Conservation (phyloP, 2,797 vertebrate species). For the Numenius phaeopus region DNA sequence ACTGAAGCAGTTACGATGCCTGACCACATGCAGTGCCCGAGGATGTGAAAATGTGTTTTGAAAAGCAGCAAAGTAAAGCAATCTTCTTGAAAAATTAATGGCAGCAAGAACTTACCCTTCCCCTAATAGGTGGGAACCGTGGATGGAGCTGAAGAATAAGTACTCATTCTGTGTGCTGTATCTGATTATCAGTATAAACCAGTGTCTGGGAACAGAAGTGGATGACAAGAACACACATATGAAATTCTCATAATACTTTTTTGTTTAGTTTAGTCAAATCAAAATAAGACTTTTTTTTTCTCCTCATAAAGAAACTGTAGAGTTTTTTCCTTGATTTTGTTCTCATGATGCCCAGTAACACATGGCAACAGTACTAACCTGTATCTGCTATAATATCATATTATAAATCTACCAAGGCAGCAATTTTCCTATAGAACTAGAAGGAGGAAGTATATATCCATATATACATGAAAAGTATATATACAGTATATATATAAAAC, state of each 20-base stretch:
- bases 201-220: not conserved
- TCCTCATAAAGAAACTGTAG: slow-evolving; percentile 26
- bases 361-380: not conserved
- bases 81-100: slow-evolving; percentile 75
- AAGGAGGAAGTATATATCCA: not conserved
- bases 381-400: not conserved
- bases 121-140: not conserved
- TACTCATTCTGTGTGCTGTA: not conserved
- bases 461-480: not conserved
- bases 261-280: slow-evolving; percentile 27
- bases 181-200: not conserved
- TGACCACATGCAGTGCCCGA: slow-evolving; percentile 80
- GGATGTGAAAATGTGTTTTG: slow-evolving; percentile 76
- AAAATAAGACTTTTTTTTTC: not conserved
- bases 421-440: not conserved
- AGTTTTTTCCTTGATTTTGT: slow-evolving; percentile 28
- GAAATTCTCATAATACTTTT: not conserved
- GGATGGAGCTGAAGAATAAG: not conserved
- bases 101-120: slow-evolving; percentile 78
- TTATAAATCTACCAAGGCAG: not conserved
- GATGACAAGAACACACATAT: not conserved
- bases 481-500: not conserved
- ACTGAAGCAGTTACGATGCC: slow-evolving; percentile 76
- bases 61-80: slow-evolving; percentile 77
- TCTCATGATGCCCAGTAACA: slow-evolving; percentile 41